phyloP scores from a whole-genome alignment of 2,888 invertebrate species.

The Neocrepidodera transversa region DNA sequence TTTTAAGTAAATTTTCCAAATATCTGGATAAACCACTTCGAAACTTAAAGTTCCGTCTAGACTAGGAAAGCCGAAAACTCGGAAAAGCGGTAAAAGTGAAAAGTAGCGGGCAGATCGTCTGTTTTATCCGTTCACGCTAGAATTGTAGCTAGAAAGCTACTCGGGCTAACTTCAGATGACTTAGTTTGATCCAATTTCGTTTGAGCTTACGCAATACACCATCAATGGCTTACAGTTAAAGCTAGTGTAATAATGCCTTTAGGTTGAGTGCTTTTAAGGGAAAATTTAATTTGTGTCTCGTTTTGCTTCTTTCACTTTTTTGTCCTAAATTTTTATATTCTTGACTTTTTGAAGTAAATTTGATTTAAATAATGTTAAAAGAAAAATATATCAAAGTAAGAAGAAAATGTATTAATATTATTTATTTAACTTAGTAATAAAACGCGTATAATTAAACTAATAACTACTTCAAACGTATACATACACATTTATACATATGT shows the following conservation, averaged over 20 bases:
- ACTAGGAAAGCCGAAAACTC: background rate
- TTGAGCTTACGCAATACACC: conserved; percentile 13
- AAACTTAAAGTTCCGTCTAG: conserved; percentile 7
- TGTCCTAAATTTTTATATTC: background rate
- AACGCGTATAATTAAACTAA: no score
- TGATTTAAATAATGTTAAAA: no score
- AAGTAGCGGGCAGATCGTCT: conserved; percentile 2
- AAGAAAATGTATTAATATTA: no score
- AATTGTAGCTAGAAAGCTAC: conserved; percentile 13
- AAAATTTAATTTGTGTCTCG: background rate
- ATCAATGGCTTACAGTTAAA: conserved; percentile 1
- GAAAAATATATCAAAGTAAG: no score
- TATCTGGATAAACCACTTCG: background rate
- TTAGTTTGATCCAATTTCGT: conserved; percentile 14
- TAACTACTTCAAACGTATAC: no score
- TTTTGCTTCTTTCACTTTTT: background rate
- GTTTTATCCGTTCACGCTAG: conserved; percentile 8
- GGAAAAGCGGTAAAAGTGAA: conserved; percentile 14
- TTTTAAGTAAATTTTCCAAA: background rate
- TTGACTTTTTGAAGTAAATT: no score
- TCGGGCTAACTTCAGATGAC: conserved; percentile 9
- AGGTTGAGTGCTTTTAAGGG: conserved; percentile 4
- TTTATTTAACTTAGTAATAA: no score
- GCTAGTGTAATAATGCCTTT: conserved; percentile 4
- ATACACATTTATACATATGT: background rate